These are phyloP conservation scores for Chloromyia formosa DNA, from an alignment of 2,888 invertebrate species.

Conservation along the genomic window DNA sequence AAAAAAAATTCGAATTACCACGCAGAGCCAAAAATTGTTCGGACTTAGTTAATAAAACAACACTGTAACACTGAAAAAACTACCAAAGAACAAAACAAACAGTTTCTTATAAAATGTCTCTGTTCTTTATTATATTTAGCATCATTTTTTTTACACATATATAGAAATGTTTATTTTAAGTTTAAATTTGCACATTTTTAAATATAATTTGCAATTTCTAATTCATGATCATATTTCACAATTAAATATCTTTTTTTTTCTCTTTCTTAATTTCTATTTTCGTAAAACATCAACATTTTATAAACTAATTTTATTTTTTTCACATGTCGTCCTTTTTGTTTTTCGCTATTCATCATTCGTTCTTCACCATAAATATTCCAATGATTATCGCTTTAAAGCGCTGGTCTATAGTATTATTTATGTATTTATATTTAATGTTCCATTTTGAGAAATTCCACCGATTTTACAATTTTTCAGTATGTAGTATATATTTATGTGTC, in stretches of 20 bases:
- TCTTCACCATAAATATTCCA: not conserved
- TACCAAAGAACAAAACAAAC: no score
- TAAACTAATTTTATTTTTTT: not conserved
- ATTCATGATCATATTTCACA: not conserved
- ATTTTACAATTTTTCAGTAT: not conserved
- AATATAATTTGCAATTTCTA: not conserved
- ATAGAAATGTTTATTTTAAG: not conserved
- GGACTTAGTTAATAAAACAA: no score
- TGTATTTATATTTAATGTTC: not conserved
- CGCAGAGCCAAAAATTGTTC: no score
- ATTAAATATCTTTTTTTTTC: not conserved
- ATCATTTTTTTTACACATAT: not conserved
- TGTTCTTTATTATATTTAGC: not conserved
- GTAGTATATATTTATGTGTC: not conserved
- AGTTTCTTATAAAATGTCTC: slow-evolving; percentile 9
- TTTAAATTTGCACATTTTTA: not conserved
- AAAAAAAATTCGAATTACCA: no score
- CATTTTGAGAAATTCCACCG: not conserved
- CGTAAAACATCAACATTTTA: slow-evolving; percentile 31
- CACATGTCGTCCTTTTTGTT: not conserved
- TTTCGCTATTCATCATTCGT: no score
- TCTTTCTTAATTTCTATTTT: not conserved
- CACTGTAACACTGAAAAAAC: no score
- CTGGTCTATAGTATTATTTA: not conserved
- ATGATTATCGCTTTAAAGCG: not conserved